Conservation (phyloP, 2,888 invertebrate genomes). For the Lasioglossum pauxillum region DNA sequence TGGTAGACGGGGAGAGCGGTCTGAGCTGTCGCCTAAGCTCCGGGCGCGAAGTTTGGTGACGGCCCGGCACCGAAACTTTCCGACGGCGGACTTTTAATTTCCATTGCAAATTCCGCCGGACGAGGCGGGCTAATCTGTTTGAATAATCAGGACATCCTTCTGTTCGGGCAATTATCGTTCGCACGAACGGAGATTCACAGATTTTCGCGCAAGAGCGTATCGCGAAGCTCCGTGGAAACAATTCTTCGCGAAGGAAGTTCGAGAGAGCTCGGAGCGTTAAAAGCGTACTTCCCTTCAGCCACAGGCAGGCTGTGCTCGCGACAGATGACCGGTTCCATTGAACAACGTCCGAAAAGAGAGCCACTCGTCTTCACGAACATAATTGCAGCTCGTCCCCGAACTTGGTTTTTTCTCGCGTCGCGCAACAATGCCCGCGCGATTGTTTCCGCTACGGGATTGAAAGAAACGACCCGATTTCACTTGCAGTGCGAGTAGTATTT, state of each 20-base stretch:
- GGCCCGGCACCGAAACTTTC: neutral
- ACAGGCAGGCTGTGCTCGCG: neutral
- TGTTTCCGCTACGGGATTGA: neutral
- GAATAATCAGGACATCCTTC: neutral
- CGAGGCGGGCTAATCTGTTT: neutral
- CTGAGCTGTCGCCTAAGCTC: neutral
- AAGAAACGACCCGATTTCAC: no score
- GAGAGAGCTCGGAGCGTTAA: neutral
- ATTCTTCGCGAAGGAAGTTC: neutral
- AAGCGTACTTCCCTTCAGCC: neutral
- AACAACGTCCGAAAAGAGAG: neutral
- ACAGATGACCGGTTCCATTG: constrained; percentile 13
- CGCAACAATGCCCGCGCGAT: neutral
- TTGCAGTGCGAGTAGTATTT: no score
- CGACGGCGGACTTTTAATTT: constrained; percentile 6
- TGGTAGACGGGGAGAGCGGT: neutral
- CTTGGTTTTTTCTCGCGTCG: neutral
- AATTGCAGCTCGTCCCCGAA: constrained; percentile 1
- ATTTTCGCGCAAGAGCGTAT: neutral
- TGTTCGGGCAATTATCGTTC: neutral
- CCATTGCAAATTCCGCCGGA: neutral
- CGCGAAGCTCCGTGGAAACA: neutral
- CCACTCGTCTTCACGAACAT: neutral
- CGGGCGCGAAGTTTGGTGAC: neutral
- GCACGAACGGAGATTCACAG: neutral